Percentiles rank a stretch among this genome's conserved stretches.
Evolutionary conservation across 2,888 invertebrate genomes (phyloP).

Genomic region (Willowsia nigromaculata): DNA sequence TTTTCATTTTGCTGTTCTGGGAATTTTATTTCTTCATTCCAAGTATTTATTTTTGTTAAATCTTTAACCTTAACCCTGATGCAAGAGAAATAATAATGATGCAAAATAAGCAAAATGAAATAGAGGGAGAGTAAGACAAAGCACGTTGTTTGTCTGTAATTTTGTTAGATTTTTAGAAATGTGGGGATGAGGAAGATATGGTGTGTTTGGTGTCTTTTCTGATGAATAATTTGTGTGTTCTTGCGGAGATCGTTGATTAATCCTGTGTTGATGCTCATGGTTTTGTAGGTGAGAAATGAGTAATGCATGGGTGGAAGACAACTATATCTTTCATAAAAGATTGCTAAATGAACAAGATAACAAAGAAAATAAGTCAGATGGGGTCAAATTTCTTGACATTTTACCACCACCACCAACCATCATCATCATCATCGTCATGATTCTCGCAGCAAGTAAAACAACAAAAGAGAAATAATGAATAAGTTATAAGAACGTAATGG

Average conservation of each 20-base stretch:
- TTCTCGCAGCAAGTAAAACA: slow-evolving; percentile 22
- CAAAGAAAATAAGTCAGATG: not conserved
- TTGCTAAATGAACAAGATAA: not conserved
- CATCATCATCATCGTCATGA: not conserved
- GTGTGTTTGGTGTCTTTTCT: not conserved
- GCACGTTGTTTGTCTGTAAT: not conserved
- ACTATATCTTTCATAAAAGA: not conserved
- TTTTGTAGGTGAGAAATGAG: slow-evolving; percentile 21
- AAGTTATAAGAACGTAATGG: slow-evolving; percentile 42
- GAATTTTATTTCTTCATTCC: slow-evolving; percentile 4
- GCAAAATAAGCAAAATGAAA: not conserved
- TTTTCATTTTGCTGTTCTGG: slow-evolving; percentile 6
- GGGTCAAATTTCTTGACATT: slow-evolving; percentile 58
- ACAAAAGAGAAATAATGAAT: slow-evolving; percentile 44
- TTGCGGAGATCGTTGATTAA: not conserved
- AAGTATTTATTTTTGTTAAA: not conserved
- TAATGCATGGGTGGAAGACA: not conserved
- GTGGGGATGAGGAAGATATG: not conserved
- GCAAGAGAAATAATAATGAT: not conserved
- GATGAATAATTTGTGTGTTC: slow-evolving; percentile 49
- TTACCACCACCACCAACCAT: slow-evolving; percentile 35
- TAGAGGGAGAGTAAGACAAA: slow-evolving; percentile 31
- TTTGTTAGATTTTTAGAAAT: not conserved
- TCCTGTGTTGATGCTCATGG: not conserved
- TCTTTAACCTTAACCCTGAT: too few species aligned